A percentile compares a stretch with the other conserved stretches of the same genome.
Conservation (phyloP, 2,113 vertebrate genomes). For the Calidris pygmaea region DNA sequence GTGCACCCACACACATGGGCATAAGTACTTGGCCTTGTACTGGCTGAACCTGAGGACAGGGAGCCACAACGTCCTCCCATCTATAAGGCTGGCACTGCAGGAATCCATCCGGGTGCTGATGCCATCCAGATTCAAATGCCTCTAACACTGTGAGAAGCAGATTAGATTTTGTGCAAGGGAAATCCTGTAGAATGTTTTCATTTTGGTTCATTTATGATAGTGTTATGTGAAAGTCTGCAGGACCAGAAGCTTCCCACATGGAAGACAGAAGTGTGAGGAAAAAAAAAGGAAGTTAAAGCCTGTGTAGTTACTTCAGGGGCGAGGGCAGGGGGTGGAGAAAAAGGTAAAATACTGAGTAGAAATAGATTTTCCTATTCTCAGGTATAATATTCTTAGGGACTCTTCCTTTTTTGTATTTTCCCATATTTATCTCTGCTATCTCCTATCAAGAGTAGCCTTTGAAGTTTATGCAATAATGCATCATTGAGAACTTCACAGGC, state of each 20-base stretch:
- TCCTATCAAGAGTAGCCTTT: background rate
- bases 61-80: background rate
- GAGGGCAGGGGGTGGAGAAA: fast-evolving
- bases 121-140: background rate
- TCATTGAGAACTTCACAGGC: background rate
- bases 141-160: background rate
- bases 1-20: no score
- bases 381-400: background rate
- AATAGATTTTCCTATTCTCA: background rate
- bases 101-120: background rate
- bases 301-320: background rate
- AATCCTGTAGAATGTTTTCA: background rate
- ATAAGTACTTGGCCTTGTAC: background rate
- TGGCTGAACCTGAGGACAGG: background rate
- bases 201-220: background rate
- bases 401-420: background rate
- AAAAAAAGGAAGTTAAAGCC: background rate
- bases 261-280: background rate
- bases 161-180: background rate
- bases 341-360: background rate
- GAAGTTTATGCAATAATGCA: background rate
- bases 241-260: background rate
- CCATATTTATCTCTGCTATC: background rate
- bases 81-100: background rate
- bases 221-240: background rate